Percentiles rank a stretch among this genome's conserved stretches.
phyloP scores from a whole-genome alignment of 2,113 vertebrate genomes.

The Podarcis raffonei region DNA sequence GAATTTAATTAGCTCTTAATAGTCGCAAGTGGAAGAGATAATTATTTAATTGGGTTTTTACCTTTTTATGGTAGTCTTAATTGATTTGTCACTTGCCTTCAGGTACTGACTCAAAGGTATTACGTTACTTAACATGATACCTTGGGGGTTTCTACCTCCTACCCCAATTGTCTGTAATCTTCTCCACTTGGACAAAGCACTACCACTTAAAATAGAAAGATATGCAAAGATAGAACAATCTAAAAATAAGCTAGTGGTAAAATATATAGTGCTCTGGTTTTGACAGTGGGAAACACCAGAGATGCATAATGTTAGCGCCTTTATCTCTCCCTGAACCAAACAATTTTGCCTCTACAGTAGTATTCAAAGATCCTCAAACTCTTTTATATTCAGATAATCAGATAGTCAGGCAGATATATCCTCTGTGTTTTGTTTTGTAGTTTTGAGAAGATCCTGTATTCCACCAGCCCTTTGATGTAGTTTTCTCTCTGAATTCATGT shows the following conservation, averaged over 20 bases:
- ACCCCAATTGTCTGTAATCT: conserved; percentile 20
- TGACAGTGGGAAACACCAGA: not conserved
- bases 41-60: conserved; percentile 39
- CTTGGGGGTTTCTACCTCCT: not conserved
- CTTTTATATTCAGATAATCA: not conserved
- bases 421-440: not conserved
- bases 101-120: not conserved
- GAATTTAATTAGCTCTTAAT: conserved; percentile 40
- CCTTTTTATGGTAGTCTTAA: conserved; percentile 18
- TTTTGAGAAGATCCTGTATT: not conserved
- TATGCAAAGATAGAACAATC: not conserved
- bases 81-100: conserved; percentile 32
- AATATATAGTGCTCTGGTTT: not conserved
- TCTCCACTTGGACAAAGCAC: not conserved
- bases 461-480: not conserved
- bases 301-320: rapidly evolving
- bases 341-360: not conserved
- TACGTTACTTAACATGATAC: conserved; percentile 11
- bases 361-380: not conserved
- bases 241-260: not conserved
- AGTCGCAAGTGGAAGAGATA: conserved; percentile 24
- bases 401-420: not conserved
- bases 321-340: conserved; percentile 2
- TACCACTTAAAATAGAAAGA: conserved; percentile 14
- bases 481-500: not conserved